Conservation (phyloP, 2,888 invertebrate species). For the Drosophila ezoana region DNA sequence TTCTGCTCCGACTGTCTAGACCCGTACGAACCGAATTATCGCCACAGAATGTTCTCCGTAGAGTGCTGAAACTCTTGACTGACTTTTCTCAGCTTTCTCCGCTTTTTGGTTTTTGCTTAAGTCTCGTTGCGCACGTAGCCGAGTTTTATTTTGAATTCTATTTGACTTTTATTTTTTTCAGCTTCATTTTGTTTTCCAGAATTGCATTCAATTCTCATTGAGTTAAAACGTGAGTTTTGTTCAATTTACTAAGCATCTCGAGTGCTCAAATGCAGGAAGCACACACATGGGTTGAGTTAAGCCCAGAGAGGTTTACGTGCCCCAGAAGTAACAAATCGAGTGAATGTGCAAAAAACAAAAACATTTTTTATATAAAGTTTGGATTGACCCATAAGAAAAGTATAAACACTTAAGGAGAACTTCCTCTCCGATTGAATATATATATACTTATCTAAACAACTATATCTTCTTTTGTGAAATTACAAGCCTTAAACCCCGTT, state of each 20-base stretch:
- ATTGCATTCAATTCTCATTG: conserved; percentile 41
- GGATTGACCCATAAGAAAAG: too few species aligned
- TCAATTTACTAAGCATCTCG: conserved; percentile 10
- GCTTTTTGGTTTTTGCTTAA: conserved; percentile 22
- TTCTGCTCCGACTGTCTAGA: conserved; percentile 19
- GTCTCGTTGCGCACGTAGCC: conserved; percentile 59
- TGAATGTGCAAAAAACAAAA: background rate
- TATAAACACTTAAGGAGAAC: too few species aligned
- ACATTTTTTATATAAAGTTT: background rate
- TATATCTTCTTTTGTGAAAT: too few species aligned
- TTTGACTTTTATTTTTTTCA: conserved; percentile 40
- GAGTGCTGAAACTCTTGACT: conserved; percentile 43
- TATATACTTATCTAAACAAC: too few species aligned
- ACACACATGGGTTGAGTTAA: background rate
- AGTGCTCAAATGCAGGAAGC: conserved; percentile 54
- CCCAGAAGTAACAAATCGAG: background rate
- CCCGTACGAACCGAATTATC: conserved; percentile 33
- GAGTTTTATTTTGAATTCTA: conserved; percentile 53
- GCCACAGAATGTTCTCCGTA: conserved; percentile 44
- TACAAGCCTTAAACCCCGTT: too few species aligned
- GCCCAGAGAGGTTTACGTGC: conserved; percentile 6
- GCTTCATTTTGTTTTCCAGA: conserved; percentile 25
- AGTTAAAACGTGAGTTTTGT: conserved; percentile 69
- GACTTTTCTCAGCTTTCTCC: conserved; percentile 64
- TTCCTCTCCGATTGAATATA: too few species aligned